Conservation (phyloP, 2,797 vertebrate species). For the Denticeps clupeoides region DNA sequence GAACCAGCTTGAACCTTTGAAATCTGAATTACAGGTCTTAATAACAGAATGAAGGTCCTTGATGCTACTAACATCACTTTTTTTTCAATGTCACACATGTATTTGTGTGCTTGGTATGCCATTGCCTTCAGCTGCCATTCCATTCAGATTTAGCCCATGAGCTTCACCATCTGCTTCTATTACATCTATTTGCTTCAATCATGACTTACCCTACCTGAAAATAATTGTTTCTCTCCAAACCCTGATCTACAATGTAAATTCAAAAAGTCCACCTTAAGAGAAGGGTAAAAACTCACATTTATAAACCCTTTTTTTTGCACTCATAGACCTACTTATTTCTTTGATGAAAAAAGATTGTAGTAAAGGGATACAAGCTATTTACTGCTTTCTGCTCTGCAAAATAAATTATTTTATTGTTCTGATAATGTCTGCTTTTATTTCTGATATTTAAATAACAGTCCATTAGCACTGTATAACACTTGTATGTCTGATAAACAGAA, state of each 20-base stretch:
- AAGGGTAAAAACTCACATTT: slow-evolving; percentile 13
- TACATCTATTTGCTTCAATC: too few relatives aligned
- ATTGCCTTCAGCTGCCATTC: too few relatives aligned
- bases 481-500: slow-evolving; percentile 92
- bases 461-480: slow-evolving; percentile 73
- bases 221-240: too few relatives aligned
- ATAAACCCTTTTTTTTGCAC: slow-evolving; percentile 31
- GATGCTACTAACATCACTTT: too few relatives aligned
- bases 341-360: slow-evolving; percentile 71
- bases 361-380: slow-evolving; percentile 69
- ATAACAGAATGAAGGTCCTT: too few relatives aligned
- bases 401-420: slow-evolving; percentile 80
- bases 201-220: too few relatives aligned
- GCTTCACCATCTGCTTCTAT: too few relatives aligned
- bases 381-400: slow-evolving; percentile 68
- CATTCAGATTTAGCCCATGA: too few relatives aligned
- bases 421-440: slow-evolving; percentile 82
- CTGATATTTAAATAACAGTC: slow-evolving; percentile 84
- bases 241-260: slow-evolving; percentile 1
- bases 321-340: slow-evolving; percentile 54
- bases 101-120: too few relatives aligned
- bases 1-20: too few relatives aligned
- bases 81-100: too few relatives aligned
- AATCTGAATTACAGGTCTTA: too few relatives aligned
- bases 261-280: slow-evolving; percentile 23